Evolutionary conservation across 2,888 invertebrate species (phyloP).

Genomic region (Protonemura montana): DNA sequence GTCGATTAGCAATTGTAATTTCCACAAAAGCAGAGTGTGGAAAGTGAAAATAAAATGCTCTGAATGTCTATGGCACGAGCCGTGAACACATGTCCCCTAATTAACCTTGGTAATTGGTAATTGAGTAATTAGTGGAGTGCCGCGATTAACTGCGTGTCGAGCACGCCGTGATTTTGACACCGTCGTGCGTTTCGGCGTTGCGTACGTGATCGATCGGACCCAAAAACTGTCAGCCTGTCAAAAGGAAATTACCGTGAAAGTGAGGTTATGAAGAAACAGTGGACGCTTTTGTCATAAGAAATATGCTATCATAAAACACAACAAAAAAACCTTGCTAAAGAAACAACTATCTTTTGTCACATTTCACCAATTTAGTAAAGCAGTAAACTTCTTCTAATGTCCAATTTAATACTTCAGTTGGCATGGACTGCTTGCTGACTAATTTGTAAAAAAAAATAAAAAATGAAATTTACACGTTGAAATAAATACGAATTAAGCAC

Average conservation of each 20-base stretch:
- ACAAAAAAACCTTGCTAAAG: no score
- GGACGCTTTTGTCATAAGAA: background rate
- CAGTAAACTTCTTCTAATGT: no score
- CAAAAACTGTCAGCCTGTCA: background rate
- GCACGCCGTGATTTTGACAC: background rate
- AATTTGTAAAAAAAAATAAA: background rate
- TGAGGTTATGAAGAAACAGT: background rate
- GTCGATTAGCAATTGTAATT: background rate
- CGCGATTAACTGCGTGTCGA: background rate
- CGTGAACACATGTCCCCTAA: background rate
- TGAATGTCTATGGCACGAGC: background rate
- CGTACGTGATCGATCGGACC: background rate
- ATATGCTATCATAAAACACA: background rate
- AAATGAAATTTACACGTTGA: background rate
- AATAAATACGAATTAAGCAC: background rate
- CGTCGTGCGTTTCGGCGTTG: background rate
- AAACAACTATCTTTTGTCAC: background rate
- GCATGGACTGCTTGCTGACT: no score
- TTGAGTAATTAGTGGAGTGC: background rate
- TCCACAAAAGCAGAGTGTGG: background rate
- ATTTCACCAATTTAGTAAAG: background rate
- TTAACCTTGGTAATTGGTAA: background rate
- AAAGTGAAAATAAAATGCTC: conserved; percentile 7
- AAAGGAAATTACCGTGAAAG: background rate
- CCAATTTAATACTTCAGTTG: no score